Base-by-base conservation (phyloP, 1,140 invertebrate species). In the Linepithema humile region DNA sequence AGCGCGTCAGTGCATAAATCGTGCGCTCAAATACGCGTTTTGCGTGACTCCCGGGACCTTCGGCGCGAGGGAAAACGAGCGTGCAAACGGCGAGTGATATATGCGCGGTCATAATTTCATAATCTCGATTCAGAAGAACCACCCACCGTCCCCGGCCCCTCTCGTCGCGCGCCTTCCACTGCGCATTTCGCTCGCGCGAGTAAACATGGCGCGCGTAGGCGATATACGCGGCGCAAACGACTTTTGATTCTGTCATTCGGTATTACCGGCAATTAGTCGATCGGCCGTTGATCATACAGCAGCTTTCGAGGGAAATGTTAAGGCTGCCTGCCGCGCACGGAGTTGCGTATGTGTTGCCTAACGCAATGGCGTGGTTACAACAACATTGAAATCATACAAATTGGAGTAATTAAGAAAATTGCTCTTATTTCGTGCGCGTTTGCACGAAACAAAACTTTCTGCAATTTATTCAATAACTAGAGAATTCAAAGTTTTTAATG, bases 71-170 rank as follows among this genome's bases (percentile, higher is more conserved):
- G 45, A 55, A 78, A 80, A 80, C 75, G 62, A 55, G 75, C 75
- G 64, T 69, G 75, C 75, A 70, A 80, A 70, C 75, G 64, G 35
- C 50, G 75, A 70, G n/a, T 80, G 48, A 70, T 80, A 80, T 70
- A 80, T 55, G 50, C 35, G n/a, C 35, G 45, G 10, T 80, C 64
- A 70, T 80, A 70, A 80, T 80, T 70, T 80, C 38, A 38, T 80
- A 80, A 80, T 80, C 64, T 80, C 64, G 64, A 80, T 80, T 80
- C 48, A n/a, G 32, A 38, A 23, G 29, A 40, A 29, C 26, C 62
- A 78, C 62, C 62, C 48, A 78, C 15, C 73, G 15, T 26, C 59
- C 29, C 26, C 48, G 26, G 5, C 2, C 15, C 10, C 48, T 32
- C 32, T 35, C 4, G 2, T 10, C 35, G n/a, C 17, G 0, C 15